Evolutionary conservation across 1,140 invertebrate species (phyloP), one percentile per base, ranked within the genome.

Genomic region (Polyergus mexicanus): DNA sequence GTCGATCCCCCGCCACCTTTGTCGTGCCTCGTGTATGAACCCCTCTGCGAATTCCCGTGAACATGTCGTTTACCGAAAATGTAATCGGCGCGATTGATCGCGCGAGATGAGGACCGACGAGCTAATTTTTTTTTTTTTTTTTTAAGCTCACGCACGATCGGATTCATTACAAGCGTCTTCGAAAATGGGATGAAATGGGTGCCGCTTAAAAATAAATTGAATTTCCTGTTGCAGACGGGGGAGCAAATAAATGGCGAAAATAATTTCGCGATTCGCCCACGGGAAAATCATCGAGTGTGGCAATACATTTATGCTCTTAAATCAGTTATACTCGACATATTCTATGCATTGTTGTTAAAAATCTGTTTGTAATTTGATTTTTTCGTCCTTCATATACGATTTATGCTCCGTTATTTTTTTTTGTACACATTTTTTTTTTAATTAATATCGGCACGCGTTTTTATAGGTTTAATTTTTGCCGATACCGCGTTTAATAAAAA

Each of bases 31-130:
- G 51, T 22, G 51, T 22, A 7, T 19, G 22, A 19, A 13, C 22
- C 32, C 28, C 13, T n/a, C 68, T 54, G 6, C 38, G 41, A 54
- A 47, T 16, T 13, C 44, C 7, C 32, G 47, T 44, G 47, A 71
- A 71, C 85, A 63, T 75, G 84, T 88, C 87, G 77, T 86, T 88
- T 86, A 62, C 56, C 71, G 56, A 80, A 86, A 76, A 86, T 81
- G 71, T 80, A 76, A 83, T 83, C 77, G 81, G 47, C 28, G 38
- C 66, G 78, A 81, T 60, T 72, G 68, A 83, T 72, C 51, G 22
- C 38, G 25, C 25, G 47, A 3, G 7, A 7, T 11, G 19, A 13
- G 47, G 13, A 44, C 28, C 38, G 5, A 35, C 35, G 66, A 44
- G 54, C 5, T 4, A 13, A 13, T 32, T 32, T 44, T 28, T 71